These are phyloP conservation scores for Acanthopleura granulata DNA, from an alignment of 2,888 invertebrate species.

Conservation along the genomic window DNA sequence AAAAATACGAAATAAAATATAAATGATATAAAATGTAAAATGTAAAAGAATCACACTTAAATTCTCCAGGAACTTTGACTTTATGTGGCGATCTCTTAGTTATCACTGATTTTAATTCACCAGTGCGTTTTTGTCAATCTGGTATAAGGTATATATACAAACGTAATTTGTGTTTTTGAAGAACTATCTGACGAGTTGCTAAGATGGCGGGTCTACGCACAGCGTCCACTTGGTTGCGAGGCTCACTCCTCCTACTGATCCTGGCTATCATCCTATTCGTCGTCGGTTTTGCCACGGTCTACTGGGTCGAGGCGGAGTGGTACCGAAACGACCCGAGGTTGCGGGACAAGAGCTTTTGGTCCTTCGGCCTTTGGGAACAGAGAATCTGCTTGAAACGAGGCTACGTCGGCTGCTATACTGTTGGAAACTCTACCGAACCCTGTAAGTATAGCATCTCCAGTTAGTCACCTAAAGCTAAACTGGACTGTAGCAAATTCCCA, in stretches of 20 bases:
- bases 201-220: slow-evolving; percentile 21
- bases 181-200: too few species aligned
- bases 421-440: neutral
- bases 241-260: slow-evolving; percentile 34
- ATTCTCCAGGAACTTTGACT: too few species aligned
- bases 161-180: too few species aligned
- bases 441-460: neutral
- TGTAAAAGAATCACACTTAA: too few species aligned
- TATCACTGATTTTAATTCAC: too few species aligned
- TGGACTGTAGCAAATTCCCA: neutral
- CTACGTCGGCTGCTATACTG: neutral
- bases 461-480: neutral
- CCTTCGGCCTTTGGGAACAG: neutral
- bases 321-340: neutral
- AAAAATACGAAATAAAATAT: too few species aligned
- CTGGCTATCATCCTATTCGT: slow-evolving; percentile 43
- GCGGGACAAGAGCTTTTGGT: slow-evolving; percentile 1
- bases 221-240: slow-evolving; percentile 41
- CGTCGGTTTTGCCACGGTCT: slow-evolving; percentile 49
- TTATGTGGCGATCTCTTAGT: too few species aligned
- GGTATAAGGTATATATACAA: too few species aligned
- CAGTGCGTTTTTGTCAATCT: too few species aligned
- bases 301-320: slow-evolving; percentile 38
- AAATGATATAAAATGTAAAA: too few species aligned
- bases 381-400: neutral